Evolutionary conservation across 2,797 vertebrate species (phyloP).

Genomic region (Thaleichthys pacificus): DNA sequence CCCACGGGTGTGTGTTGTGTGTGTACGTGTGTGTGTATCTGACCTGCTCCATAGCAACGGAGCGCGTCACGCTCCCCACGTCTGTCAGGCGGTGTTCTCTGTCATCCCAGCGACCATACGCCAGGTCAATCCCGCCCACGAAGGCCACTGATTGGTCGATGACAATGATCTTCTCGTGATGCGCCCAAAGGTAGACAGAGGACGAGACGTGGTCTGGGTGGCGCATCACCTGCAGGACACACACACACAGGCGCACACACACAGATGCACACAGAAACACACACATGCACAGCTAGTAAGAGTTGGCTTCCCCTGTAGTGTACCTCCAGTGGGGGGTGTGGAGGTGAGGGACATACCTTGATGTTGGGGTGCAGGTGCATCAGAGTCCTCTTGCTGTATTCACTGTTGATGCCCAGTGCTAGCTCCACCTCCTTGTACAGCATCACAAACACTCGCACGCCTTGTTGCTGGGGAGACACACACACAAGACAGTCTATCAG

Average conservation of each 20-base stretch:
- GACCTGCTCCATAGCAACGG: conserved; percentile 68
- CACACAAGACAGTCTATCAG: neutral
- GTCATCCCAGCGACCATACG: conserved; percentile 97
- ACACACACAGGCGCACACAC: neutral
- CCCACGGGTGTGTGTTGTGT: conserved; percentile 14
- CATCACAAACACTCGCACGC: conserved; percentile 93
- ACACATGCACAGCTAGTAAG: too few relatives aligned
- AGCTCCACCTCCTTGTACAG: conserved; percentile 97
- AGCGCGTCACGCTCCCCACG: conserved; percentile 91
- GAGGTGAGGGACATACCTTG: conserved; percentile 77
- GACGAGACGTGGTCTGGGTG: conserved; percentile 97
- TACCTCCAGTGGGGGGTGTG: neutral
- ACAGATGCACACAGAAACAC: neutral
- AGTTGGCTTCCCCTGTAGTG: too few relatives aligned
- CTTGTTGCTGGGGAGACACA: conserved; percentile 83
- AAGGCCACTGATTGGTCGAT: conserved; percentile 95
- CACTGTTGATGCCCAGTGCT: conserved; percentile 95
- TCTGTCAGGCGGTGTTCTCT: conserved; percentile 93
- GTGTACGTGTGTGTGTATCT: conserved; percentile 14
- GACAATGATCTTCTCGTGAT: conserved; percentile 93
- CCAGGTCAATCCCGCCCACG: conserved; percentile 94
- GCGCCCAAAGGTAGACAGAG: conserved; percentile 94
- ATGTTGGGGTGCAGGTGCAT: conserved; percentile 89
- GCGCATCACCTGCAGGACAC: conserved; percentile 87
- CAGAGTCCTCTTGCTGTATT: conserved; percentile 93